A percentile compares a stretch with the other conserved stretches of the same genome.
phyloP scores from a whole-genome alignment of 1,140 invertebrate genomes.

The Drosophila neocordata region DNA sequence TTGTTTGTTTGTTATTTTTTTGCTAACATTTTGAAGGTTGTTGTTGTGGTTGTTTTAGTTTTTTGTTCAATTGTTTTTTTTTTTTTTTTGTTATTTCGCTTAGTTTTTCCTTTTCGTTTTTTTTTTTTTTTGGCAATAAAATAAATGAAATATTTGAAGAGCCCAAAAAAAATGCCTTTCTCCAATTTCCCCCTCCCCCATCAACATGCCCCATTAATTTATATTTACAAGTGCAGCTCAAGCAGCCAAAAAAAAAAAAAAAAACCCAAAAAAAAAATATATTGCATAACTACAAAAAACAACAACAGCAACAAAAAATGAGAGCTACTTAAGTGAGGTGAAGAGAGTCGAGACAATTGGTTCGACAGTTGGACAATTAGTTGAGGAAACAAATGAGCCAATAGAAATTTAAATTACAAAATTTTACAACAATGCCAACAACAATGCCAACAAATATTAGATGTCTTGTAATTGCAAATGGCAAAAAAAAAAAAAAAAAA shows the following conservation, averaged over 20 bases:
- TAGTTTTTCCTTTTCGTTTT: constrained; percentile 1
- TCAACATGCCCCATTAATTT: constrained; percentile 47
- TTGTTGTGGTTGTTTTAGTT: constrained; percentile 26
- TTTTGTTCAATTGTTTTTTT: constrained; percentile 11
- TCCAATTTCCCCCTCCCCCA: constrained; percentile 30
- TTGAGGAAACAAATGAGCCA: constrained; percentile 54
- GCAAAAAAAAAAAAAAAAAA: constrained; percentile 28
- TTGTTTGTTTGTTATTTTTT: no score
- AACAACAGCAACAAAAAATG: constrained; percentile 30
- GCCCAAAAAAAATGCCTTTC: constrained; percentile 44
- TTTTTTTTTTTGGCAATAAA: constrained; percentile 28
- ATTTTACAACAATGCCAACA: constrained; percentile 54
- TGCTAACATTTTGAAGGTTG: constrained; percentile 38
- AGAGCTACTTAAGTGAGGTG: constrained; percentile 48
- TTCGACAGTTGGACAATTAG: constrained; percentile 62
- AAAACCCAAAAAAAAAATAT: constrained; percentile 52
- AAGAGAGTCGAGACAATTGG: constrained; percentile 51
- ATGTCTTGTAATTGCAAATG: constrained; percentile 49
- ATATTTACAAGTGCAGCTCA: constrained; percentile 52
- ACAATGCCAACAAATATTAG: constrained; percentile 13
- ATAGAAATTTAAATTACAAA: constrained; percentile 75
- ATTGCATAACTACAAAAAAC: constrained; percentile 57
- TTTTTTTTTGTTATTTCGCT: background rate
- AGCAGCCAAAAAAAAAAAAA: constrained; percentile 24
- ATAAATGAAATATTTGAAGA: constrained; percentile 29